phyloP scores from a whole-genome alignment of 2,888 invertebrate genomes.

The Macaria liturata region DNA sequence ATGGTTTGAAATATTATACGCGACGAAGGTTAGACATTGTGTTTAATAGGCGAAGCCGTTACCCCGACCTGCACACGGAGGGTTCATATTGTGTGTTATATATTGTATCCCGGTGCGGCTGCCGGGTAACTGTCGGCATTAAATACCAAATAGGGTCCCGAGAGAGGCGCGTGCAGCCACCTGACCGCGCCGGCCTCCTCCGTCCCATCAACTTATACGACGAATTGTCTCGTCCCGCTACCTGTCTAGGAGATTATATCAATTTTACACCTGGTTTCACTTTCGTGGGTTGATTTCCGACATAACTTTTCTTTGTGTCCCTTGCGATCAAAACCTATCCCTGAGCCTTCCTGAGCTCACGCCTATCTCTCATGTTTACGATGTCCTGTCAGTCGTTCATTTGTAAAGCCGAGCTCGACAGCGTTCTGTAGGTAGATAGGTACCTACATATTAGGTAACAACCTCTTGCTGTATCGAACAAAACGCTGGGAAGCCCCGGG shows the following conservation, averaged over 20 bases:
- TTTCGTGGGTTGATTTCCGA: too few relatives aligned
- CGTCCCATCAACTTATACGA: too few relatives aligned
- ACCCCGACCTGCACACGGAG: slow-evolving; percentile 21
- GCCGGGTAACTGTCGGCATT: slow-evolving; percentile 27
- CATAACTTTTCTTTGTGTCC: too few relatives aligned
- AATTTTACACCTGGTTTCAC: too few relatives aligned
- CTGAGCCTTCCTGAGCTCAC: too few relatives aligned
- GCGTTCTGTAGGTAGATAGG: too few relatives aligned
- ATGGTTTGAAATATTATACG: slow-evolving; percentile 20
- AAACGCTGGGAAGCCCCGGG: slow-evolving; percentile 19
- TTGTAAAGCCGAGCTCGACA: too few relatives aligned
- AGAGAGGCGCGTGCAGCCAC: slow-evolving; percentile 17
- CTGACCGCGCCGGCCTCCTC: slow-evolving; percentile 7
- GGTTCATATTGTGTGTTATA: slow-evolving; percentile 27
- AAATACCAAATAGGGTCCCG: slow-evolving; percentile 30
- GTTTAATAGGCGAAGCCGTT: slow-evolving; percentile 22
- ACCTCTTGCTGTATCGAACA: slow-evolving; percentile 19
- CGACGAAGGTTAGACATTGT: slow-evolving; percentile 13
- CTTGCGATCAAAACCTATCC: too few relatives aligned
- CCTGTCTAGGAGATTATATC: too few relatives aligned
- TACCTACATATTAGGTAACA: background rate
- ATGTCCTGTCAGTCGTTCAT: too few relatives aligned
- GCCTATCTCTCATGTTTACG: too few relatives aligned
- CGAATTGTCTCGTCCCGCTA: too few relatives aligned
- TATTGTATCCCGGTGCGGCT: slow-evolving; percentile 18